Percentiles rank a stretch among this genome's conserved stretches.
phyloP scores from a whole-genome alignment of 2,888 invertebrate genomes.

The Tetragnatha montana region DNA sequence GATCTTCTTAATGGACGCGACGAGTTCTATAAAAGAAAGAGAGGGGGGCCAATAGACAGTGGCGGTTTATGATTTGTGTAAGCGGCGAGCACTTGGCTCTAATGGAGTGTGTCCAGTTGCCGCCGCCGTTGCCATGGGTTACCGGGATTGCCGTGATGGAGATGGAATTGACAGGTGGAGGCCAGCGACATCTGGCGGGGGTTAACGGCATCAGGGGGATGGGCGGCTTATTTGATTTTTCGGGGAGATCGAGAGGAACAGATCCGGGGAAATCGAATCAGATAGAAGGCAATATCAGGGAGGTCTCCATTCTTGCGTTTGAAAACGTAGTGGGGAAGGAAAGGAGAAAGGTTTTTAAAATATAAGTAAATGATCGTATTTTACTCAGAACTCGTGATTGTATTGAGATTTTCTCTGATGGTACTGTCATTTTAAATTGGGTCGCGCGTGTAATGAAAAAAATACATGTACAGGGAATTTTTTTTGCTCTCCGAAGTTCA shows the following conservation, averaged over 20 bases:
- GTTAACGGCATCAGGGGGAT: not conserved
- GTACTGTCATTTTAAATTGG: no score
- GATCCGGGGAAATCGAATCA: no score
- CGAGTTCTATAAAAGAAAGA: slow-evolving; percentile 58
- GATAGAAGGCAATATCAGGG: no score
- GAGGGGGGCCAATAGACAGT: slow-evolving; percentile 52
- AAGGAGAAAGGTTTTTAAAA: no score
- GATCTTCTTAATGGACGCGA: slow-evolving; percentile 64
- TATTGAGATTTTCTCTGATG: no score
- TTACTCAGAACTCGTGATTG: no score
- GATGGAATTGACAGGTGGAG: slow-evolving; percentile 25
- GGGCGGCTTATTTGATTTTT: not conserved
- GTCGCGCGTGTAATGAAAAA: no score
- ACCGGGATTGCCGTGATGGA: slow-evolving; percentile 36
- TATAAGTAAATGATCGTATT: no score
- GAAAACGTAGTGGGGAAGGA: no score
- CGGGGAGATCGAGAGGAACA: not conserved
- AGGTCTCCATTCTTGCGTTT: no score
- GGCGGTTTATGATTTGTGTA: slow-evolving; percentile 62
- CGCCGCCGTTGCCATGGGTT: slow-evolving; percentile 59
- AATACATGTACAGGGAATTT: no score
- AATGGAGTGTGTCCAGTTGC: slow-evolving; percentile 66
- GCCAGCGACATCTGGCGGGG: slow-evolving; percentile 39
- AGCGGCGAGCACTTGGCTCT: slow-evolving; percentile 50
- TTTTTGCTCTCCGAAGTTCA: no score